These are phyloP conservation scores for Calycopis cecrops DNA, from an alignment of 1,140 invertebrate genomes.

Conservation along the genomic window DNA sequence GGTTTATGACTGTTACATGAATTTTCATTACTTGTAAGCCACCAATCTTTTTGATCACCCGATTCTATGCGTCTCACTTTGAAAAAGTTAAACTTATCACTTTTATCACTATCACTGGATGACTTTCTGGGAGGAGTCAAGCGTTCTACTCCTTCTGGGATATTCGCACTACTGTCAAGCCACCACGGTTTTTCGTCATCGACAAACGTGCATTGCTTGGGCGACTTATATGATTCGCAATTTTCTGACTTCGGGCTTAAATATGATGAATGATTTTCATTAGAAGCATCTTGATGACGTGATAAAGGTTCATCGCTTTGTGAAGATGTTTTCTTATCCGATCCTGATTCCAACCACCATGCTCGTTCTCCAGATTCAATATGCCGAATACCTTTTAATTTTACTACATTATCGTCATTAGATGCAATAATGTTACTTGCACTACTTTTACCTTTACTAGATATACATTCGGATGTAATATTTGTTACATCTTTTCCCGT, in stretches of 20 bases:
- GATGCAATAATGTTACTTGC: conserved; percentile 54
- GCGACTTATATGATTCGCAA: conserved; percentile 35
- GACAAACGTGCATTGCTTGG: conserved; percentile 62
- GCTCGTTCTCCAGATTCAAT: conserved; percentile 75
- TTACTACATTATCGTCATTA: conserved; percentile 62
- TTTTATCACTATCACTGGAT: conserved; percentile 68
- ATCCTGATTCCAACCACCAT: conserved; percentile 76
- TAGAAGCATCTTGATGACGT: conserved; percentile 77
- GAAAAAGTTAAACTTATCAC: conserved; percentile 63
- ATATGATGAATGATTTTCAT: conserved; percentile 32
- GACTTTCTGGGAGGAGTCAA: conserved; percentile 62
- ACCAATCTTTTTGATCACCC: conserved; percentile 76
- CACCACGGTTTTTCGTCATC: conserved; percentile 79
- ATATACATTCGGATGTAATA: conserved; percentile 53
- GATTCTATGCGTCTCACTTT: conserved; percentile 78
- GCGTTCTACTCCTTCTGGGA: conserved; percentile 76
- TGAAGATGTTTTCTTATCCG: conserved; percentile 35
- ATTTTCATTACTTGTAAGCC: conserved; percentile 54
- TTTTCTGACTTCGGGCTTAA: conserved; percentile 38
- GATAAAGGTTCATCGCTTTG: conserved; percentile 69
- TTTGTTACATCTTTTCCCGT: conserved; percentile 52
- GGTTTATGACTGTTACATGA: conserved; percentile 41
- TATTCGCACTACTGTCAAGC: conserved; percentile 75
- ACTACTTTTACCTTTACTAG: conserved; percentile 45
- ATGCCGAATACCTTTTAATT: conserved; percentile 66